Evolutionary conservation across 2,888 invertebrate species (phyloP).

Genomic region (Protodeltote pygarga): DNA sequence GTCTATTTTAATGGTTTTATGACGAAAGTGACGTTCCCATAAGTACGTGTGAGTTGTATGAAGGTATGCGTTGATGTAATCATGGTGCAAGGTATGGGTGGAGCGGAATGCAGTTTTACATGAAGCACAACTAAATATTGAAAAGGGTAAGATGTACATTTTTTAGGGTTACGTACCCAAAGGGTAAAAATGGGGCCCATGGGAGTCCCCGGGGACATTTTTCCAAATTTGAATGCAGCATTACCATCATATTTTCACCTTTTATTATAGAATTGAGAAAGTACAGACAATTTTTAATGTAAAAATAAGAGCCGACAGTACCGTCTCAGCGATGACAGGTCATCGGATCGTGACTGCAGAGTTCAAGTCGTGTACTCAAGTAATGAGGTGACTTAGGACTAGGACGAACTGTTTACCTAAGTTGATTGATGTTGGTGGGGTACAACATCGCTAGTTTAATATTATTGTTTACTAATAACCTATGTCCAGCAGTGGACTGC

Average conservation of each 20-base stretch:
- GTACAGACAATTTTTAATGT: neutral
- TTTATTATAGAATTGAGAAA: too few species aligned
- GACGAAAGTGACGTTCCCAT: conserved; percentile 15
- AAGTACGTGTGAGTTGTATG: conserved; percentile 29
- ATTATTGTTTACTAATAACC: too few species aligned
- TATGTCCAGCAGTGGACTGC: too few species aligned
- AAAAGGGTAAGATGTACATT: too few species aligned
- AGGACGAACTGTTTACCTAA: neutral
- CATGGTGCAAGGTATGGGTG: neutral
- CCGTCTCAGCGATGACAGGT: conserved; percentile 31
- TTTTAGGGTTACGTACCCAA: too few species aligned
- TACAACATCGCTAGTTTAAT: too few species aligned
- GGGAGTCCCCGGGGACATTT: too few species aligned
- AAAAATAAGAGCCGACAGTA: conserved; percentile 2
- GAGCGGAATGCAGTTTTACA: neutral
- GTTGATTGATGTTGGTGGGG: neutral
- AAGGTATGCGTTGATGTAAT: conserved; percentile 28
- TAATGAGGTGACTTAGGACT: conserved; percentile 27
- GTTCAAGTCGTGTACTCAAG: conserved; percentile 34
- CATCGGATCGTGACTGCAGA: conserved; percentile 25
- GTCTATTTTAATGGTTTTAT: too few species aligned
- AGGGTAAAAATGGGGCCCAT: too few species aligned
- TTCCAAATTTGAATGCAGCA: too few species aligned
- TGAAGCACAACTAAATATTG: too few species aligned
- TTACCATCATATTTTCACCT: too few species aligned